Base-by-base conservation (phyloP, 2,113 vertebrate genomes). In the Phodopus roborovskii region DNA sequence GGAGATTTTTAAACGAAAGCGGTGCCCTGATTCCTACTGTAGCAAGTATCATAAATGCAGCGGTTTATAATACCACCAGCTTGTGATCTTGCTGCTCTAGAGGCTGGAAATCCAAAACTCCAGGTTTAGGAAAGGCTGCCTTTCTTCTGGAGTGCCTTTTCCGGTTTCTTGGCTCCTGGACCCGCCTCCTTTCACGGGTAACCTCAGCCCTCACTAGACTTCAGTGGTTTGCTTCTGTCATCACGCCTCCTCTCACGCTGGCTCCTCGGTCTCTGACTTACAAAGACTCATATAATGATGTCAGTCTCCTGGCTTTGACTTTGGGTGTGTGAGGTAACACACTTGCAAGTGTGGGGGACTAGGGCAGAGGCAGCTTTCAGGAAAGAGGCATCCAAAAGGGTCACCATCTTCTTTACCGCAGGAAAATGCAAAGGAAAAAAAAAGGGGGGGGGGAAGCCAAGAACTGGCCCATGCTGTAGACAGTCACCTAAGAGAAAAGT, bases 141-240 rank as follows among this genome's bases (percentile, higher is more conserved):
- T 33, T 50, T 36, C 48, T 91, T 22, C 30, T 24, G 26, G 66
- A 42, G 74, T 64, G 58, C 24, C 45, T 64, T 66, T 64, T 19
- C n/a, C n/a, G n/a, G n/a, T 30, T 24, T 13, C 91, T 60, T 15
- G 13, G 85, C 60, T 60, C 36, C 8, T 19, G 5, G 19, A 53
- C 5, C 26, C 45, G 13, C 39, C 33, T 48, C 50, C 16, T 58
- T 36, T 58, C 28, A 13, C 60, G 33, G 3, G 33, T 68, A 3
- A 8, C 6, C 7, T 64, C 26, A 28, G 10, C 2, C 1, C 1
- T 17, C 77, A 30, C 24, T 8, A 1, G 6, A 48, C 62, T 48
- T 30, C 7, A 2, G 17, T 13, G 10, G 36, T 24, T 24, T 50
- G 48, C 24, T 39, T 50, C 56, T 22, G 33, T 56, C 74, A 42